Base-by-base conservation (phyloP, 2,888 invertebrate species). In the Hypomecis punctinalis region DNA sequence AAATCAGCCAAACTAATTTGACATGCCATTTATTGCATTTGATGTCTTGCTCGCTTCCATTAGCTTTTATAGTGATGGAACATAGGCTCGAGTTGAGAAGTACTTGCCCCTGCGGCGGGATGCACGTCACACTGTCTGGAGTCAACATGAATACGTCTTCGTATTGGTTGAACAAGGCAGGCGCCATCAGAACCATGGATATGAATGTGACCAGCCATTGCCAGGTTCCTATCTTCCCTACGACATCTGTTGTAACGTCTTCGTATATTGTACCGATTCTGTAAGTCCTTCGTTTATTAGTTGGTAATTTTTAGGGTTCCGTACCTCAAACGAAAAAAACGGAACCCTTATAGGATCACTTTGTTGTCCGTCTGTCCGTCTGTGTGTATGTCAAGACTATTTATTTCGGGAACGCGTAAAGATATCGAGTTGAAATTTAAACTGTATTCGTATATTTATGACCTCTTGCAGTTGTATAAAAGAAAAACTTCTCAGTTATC, bases 231-330 rank as follows among this genome's bases (percentile, higher is more conserved):
- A 91, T 90, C 47, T 79, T 79, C 6, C 91, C 92, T 35, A 91
- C 70, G 6, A 91, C 87, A 54, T 92, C 90, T 0, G 90, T 85
- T 10, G 89, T 90, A n/a, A 91, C 88, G 73, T 92, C 92, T 77
- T 92, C 92, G 67, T 89, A 80, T 36, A 91, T 79, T 2, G 90
- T 88, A 43, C 92, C 91, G 61, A 91, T 89, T 73, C 91, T 91
- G 75, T 36, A 85, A 89, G 37, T n/a, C n/a, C n/a, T n/a, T n/a
- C n/a, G n/a, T n/a, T n/a, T n/a, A 3, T 23, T 23, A 23, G 23
- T 23, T 23, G 23, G 23, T 23, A n/a, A n/a, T n/a, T n/a, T n/a
- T n/a, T n/a, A n/a, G n/a, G n/a, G n/a, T n/a, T n/a, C n/a, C n/a
- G n/a, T n/a, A n/a, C n/a, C n/a, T n/a, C n/a, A n/a, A n/a, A n/a